These are phyloP conservation scores for Pedicia rivosa DNA, from an alignment of 2,888 invertebrate genomes.

Conservation along the genomic window DNA sequence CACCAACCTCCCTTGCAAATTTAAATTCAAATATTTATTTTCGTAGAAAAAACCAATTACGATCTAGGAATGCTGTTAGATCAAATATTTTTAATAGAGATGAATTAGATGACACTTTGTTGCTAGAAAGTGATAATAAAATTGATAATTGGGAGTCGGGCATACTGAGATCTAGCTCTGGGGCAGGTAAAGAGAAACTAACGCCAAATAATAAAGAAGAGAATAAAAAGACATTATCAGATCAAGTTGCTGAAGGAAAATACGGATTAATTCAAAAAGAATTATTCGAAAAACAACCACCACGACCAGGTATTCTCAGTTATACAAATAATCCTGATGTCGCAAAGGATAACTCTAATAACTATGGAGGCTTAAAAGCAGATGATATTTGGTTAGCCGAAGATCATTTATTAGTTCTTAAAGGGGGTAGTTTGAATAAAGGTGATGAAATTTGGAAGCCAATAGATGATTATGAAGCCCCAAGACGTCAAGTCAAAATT, in stretches of 20 bases:
- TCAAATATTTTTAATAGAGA: slow-evolving; percentile 11
- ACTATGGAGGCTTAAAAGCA: slow-evolving; percentile 64
- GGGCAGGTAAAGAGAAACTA: slow-evolving; percentile 41
- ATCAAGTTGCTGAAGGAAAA: slow-evolving; percentile 80
- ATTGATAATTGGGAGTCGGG: slow-evolving; percentile 44
- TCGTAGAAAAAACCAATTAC: slow-evolving; percentile 18
- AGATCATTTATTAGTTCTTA: slow-evolving; percentile 68
- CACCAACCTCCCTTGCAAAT: slow-evolving; percentile 8
- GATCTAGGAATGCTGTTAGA: slow-evolving; percentile 7
- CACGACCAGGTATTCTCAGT: slow-evolving; percentile 67
- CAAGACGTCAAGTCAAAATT: slow-evolving; percentile 68
- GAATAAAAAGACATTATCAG: slow-evolving; percentile 69
- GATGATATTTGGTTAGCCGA: slow-evolving; percentile 85
- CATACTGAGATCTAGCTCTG: slow-evolving; percentile 51
- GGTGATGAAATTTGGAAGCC: slow-evolving; percentile 55
- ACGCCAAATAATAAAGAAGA: slow-evolving; percentile 38
- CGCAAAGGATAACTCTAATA: slow-evolving; percentile 61
- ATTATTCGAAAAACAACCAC: slow-evolving; percentile 51
- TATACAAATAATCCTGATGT: slow-evolving; percentile 69
- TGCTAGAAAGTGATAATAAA: slow-evolving; percentile 25
- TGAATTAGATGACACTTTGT: slow-evolving; percentile 20
- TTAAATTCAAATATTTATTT: slow-evolving; percentile 14
- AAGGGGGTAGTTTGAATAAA: slow-evolving; percentile 51
- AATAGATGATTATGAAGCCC: slow-evolving; percentile 71
- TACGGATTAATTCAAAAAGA: slow-evolving; percentile 79